phyloP scores from a whole-genome alignment of 1,140 invertebrate genomes.

The Calosoma granatense region DNA sequence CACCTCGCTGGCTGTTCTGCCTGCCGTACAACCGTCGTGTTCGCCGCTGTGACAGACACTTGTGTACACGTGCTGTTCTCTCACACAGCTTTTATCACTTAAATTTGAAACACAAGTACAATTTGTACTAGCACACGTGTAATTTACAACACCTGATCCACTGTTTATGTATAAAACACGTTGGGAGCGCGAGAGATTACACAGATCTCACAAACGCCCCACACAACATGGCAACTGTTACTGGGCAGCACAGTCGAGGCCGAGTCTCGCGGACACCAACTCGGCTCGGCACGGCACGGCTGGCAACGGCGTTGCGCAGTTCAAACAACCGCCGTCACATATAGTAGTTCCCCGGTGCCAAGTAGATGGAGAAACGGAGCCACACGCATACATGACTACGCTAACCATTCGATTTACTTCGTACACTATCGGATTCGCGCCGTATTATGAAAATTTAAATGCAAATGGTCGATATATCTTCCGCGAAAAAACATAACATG shows the following conservation, averaged over 20 bases:
- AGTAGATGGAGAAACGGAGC: not conserved
- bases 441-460: no score
- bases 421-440: no score
- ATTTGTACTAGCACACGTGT: not conserved
- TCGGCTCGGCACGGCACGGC: not conserved
- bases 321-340: not conserved
- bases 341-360: not conserved
- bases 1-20: no score
- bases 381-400: no score
- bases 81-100: not conserved
- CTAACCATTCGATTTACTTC: no score
- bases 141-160: not conserved
- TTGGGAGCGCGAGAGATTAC: not conserved
- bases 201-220: slow-evolving; percentile 12
- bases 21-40: not conserved
- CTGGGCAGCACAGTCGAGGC: slow-evolving; percentile 18
- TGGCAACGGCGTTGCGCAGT: not conserved
- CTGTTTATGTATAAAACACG: slow-evolving; percentile 1
- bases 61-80: not conserved
- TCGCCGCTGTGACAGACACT: not conserved
- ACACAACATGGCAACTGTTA: slow-evolving; percentile 30
- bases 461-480: no score
- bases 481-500: no score
- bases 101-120: not conserved
- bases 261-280: slow-evolving; percentile 1